These are phyloP conservation scores for Aegithalos caudatus DNA, from an alignment of 2,113 vertebrate species.

Conservation along the genomic window DNA sequence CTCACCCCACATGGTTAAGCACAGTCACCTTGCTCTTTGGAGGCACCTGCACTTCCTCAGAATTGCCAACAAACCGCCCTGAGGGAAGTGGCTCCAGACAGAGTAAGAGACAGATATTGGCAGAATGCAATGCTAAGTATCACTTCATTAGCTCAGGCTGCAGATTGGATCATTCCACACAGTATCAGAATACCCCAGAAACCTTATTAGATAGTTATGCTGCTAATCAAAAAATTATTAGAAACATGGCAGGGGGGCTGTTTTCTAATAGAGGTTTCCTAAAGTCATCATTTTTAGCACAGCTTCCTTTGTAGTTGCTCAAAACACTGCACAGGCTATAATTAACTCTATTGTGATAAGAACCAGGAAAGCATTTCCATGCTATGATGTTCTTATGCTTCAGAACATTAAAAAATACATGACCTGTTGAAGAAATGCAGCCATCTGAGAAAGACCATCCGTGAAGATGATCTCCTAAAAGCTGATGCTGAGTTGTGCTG, in stretches of 20 bases:
- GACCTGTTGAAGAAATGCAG: background rate
- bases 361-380: background rate
- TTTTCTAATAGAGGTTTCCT: background rate
- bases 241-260: background rate
- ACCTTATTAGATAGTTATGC: background rate
- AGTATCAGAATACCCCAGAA: background rate
- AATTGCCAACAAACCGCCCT: background rate
- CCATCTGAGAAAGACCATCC: background rate
- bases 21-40: background rate
- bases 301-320: background rate
- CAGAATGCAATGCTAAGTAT: background rate
- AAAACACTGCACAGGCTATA: background rate
- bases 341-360: background rate
- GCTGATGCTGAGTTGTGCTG: accelerated
- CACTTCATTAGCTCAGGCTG: background rate
- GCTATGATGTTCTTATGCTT: background rate
- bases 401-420: background rate
- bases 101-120: background rate
- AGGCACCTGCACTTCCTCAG: background rate
- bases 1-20: background rate
- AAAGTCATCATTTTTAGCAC: conserved; percentile 1
- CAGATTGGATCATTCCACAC: background rate
- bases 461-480: background rate
- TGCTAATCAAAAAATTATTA: conserved; percentile 7
- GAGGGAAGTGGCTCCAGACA: background rate